A percentile compares a stretch with the other conserved stretches of the same genome.
These are phyloP conservation scores for Phyllopteryx taeniolatus DNA, from an alignment of 2,113 vertebrate genomes.

Conservation along the genomic window DNA sequence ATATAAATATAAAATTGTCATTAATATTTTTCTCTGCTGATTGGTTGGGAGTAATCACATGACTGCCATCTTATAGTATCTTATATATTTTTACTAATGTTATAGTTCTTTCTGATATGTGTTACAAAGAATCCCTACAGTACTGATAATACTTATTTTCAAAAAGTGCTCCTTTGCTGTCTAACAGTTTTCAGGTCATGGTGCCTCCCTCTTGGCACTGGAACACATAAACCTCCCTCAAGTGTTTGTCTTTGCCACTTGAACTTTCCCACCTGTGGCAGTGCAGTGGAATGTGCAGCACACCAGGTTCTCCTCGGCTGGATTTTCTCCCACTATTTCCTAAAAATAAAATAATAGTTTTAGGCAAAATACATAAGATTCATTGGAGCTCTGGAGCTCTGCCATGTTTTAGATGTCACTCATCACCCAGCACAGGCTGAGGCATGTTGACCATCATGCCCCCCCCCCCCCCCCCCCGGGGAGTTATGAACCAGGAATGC, in stretches of 20 bases:
- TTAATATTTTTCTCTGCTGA: background rate
- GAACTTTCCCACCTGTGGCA: conserved; percentile 49
- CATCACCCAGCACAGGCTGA: conserved; percentile 58
- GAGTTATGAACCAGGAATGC: conserved; percentile 65
- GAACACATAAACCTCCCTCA: conserved; percentile 38
- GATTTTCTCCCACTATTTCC: conserved; percentile 14
- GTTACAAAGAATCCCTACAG: background rate
- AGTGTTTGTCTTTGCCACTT: conserved; percentile 52
- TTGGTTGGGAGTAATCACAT: background rate
- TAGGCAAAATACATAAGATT: conserved; percentile 35
- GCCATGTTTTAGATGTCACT: conserved; percentile 59
- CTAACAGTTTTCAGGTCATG: conserved; percentile 44
- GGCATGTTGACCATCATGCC: conserved; percentile 53
- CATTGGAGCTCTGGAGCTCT: conserved; percentile 18
- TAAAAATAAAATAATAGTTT: conserved; percentile 10
- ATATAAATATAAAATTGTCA: background rate
- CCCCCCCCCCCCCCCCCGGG: conserved; percentile 30
- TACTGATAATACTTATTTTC: conserved; percentile 10
- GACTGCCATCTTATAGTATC: background rate
- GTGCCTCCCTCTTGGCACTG: conserved; percentile 46
- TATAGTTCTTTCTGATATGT: background rate
- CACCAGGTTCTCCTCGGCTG: conserved; percentile 29
- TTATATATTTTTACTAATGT: background rate
- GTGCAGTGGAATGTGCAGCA: conserved; percentile 5
- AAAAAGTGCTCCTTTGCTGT: conserved; percentile 32